These are phyloP conservation scores for Nestor notabilis DNA, from an alignment of 2,113 vertebrate species.

Conservation along the genomic window DNA sequence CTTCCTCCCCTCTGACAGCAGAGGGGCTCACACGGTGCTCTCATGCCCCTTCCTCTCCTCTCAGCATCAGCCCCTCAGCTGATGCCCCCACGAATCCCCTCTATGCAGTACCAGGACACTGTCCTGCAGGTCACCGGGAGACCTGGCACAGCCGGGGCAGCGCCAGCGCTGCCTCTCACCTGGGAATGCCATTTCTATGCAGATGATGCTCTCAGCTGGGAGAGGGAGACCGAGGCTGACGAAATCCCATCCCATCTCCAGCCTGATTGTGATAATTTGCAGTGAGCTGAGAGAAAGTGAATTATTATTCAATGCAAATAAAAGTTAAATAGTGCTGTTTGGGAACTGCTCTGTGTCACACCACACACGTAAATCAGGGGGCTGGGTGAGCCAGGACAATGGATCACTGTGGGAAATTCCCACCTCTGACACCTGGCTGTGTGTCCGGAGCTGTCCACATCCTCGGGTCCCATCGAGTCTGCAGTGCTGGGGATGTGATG, in stretches of 20 bases:
- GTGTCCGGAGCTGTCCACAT: not conserved
- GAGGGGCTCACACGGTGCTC: not conserved
- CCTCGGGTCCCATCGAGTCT: not conserved
- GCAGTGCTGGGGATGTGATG: accelerated
- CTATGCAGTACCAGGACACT: accelerated
- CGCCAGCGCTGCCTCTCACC: not conserved
- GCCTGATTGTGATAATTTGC: not conserved
- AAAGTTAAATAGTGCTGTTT: not conserved
- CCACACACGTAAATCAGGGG: not conserved
- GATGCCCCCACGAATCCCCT: accelerated
- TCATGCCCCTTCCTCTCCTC: not conserved
- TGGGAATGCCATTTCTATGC: not conserved
- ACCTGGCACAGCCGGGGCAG: not conserved
- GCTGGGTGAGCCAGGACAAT: not conserved
- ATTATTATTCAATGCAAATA: slow-evolving; percentile 36
- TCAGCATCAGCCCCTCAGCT: accelerated
- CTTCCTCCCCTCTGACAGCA: too few species aligned
- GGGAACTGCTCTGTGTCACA: not conserved
- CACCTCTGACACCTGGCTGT: not conserved
- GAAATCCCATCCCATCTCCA: not conserved
- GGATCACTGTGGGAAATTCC: not conserved
- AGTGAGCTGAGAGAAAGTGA: not conserved
- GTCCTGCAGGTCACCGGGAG: not conserved
- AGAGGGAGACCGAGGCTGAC: not conserved
- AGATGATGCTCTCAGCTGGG: not conserved